Conservation (phyloP, 2,113 vertebrate species). For the Pycnonotus jocosus region DNA sequence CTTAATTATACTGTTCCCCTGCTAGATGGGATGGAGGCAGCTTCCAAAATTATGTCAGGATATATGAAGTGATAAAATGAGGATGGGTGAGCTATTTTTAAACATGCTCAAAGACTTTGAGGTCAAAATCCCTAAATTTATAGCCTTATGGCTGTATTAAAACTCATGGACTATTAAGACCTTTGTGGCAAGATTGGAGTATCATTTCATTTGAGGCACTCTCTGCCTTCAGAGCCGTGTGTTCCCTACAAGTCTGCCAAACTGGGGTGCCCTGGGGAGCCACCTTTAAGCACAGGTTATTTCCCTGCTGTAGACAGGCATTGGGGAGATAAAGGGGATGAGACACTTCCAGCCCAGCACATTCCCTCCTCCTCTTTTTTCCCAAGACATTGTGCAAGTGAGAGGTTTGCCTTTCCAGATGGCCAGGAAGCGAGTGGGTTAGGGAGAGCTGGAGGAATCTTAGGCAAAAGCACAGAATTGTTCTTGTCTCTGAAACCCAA, state of each 20-base stretch:
- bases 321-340: not conserved
- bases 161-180: not conserved
- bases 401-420: not conserved
- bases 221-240: not conserved
- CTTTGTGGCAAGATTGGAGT: not conserved
- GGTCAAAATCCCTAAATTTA: conserved; percentile 56
- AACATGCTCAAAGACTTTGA: not conserved
- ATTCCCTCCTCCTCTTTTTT: not conserved
- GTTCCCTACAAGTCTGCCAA: not conserved
- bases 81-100: conserved; percentile 38
- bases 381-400: not conserved
- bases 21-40: not conserved
- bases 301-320: not conserved
- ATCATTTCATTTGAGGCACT: not conserved
- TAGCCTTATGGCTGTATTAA: not conserved
- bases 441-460: not conserved
- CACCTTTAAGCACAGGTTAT: not conserved
- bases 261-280: not conserved
- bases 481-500: not conserved
- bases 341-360: not conserved
- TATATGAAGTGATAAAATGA: conserved; percentile 30
- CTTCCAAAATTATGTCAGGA: conserved; percentile 9
- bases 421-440: not conserved
- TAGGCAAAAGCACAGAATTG: not conserved
- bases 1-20: conserved; percentile 47